Evolutionary conservation across 2,113 vertebrate genomes (phyloP), one percentile per base, ranked within the genome.

Genomic region (Chlamydotis undulata): DNA sequence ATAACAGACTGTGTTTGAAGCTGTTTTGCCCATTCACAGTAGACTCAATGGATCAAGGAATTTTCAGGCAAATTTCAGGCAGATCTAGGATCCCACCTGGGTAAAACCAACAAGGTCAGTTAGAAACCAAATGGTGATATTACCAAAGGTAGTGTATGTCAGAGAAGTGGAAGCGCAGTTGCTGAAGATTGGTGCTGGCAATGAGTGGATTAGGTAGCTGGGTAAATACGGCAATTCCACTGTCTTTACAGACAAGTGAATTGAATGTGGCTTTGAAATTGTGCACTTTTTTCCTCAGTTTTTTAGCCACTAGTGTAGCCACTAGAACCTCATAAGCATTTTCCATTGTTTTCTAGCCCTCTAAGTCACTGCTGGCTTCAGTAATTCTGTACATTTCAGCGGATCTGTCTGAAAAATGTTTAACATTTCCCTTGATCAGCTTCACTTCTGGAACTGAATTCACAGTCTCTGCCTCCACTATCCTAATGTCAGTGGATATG

Each of bases 71-170:
- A 49, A 80, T 90, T 83, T 56, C n/a, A n/a, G 37, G 28, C 33
- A 64, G 10, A 45, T 47, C 28, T 59, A 43, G 76, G 59, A 43
- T 41, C 26, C n/a, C 24, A 73, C 10, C 7, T 28, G 57, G 3
- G 11, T 90, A 61, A 90, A 87, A 90, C 24, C 65, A 83, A 7
- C 23, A 65, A 76, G 37, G 50, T 17, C 19, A 37, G 15, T 53
- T 57, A 57, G 59, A 88, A 57, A 61, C 29, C 4, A 4, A 19
- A 24, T 3, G 1, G 9, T 0, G 0, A 13, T 53, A 26, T 37
- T 56, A 31, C n/a, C 12, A 19, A 69, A 60, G 19, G 5, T 59
- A 52, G 6, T 52, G 2, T 22, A 4, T n/a, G 26, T 60, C 33
- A 57, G n/a, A 45, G 35, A 76, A 45, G 24, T 18, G 13, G 45